Evolutionary conservation across 2,888 invertebrate species (phyloP).

Genomic region (Lathronympha strigana): DNA sequence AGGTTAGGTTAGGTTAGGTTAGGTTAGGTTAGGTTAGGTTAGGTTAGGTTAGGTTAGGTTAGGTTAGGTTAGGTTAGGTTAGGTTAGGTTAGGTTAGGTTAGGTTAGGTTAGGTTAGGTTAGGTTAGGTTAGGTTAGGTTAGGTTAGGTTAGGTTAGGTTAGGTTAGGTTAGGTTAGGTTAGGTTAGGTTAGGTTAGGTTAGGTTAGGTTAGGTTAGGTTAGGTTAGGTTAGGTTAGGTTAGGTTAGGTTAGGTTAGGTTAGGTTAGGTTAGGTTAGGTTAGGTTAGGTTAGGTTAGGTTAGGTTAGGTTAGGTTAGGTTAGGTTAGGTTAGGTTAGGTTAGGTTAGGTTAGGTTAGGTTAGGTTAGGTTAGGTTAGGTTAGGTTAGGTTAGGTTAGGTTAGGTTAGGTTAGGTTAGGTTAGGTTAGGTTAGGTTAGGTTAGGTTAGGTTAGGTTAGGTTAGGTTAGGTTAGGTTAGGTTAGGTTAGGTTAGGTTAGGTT

Average conservation of each 20-base stretch:
- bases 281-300: conserved; percentile 16
- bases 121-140: conserved; percentile 16
- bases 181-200: conserved; percentile 16
- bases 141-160: conserved; percentile 16
- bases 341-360: conserved; percentile 16
- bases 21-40: conserved; percentile 38
- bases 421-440: conserved; percentile 16
- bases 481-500: conserved; percentile 16
- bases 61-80: conserved; percentile 38
- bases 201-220: conserved; percentile 16
- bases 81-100: conserved; percentile 16
- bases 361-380: conserved; percentile 16
- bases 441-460: conserved; percentile 16
- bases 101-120: conserved; percentile 16
- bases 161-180: conserved; percentile 16
- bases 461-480: conserved; percentile 16
- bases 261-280: conserved; percentile 16
- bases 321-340: conserved; percentile 16
- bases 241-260: conserved; percentile 16
- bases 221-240: conserved; percentile 14
- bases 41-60: conserved; percentile 40
- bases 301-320: conserved; percentile 16
- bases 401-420: conserved; percentile 16
- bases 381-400: conserved; percentile 16
- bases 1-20: conserved; percentile 27